phyloP scores from a whole-genome alignment of 1,140 invertebrate genomes.

The Metopolophium dirhodum region DNA sequence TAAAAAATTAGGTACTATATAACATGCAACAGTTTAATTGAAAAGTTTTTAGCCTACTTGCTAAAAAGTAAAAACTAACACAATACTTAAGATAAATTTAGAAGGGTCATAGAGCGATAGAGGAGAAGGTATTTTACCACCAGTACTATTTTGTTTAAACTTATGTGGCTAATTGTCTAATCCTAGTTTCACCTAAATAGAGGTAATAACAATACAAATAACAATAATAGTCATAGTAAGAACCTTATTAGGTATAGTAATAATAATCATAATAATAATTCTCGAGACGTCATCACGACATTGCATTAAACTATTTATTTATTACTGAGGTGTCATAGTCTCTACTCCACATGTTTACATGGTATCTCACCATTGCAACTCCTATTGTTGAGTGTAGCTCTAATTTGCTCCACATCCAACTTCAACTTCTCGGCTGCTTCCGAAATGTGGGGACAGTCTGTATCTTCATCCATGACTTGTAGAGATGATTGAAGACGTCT shows the following conservation, averaged over 20 bases:
- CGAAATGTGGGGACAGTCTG: slow-evolving; percentile 2
- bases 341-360: neutral
- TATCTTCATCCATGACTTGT: slow-evolving; percentile 26
- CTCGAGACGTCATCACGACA: neutral
- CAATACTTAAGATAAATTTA: neutral
- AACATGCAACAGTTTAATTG: neutral
- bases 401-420: slow-evolving; percentile 27
- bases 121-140: neutral
- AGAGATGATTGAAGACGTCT: neutral
- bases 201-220: neutral
- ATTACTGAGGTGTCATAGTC: neutral
- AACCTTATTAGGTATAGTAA: neutral
- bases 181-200: neutral
- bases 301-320: neutral
- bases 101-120: neutral
- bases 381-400: slow-evolving; percentile 37
- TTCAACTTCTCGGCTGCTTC: slow-evolving; percentile 12
- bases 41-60: neutral
- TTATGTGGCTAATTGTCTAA: neutral
- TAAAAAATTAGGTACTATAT: neutral
- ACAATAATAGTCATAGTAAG: neutral
- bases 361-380: slow-evolving; percentile 38
- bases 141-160: neutral
- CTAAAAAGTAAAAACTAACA: neutral
- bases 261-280: neutral